Conservation (phyloP, 2,113 vertebrate genomes). For the Redunca redunca region DNA sequence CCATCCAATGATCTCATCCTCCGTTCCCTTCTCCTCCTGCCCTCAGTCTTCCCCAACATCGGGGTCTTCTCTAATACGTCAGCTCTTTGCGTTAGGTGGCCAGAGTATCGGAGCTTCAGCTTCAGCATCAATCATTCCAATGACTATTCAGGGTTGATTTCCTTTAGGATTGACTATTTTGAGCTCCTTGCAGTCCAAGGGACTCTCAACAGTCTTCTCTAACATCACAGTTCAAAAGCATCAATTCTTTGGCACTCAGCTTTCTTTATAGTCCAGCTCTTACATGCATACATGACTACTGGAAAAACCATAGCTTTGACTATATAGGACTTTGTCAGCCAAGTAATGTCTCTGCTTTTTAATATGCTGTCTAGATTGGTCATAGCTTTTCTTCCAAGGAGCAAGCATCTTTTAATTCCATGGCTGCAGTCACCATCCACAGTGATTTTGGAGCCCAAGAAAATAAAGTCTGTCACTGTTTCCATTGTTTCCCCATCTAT, state of each 20-base stretch:
- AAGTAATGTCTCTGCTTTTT: not conserved
- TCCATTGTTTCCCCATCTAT: not conserved
- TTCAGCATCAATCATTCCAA: not conserved
- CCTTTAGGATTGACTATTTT: not conserved
- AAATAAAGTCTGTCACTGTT: not conserved
- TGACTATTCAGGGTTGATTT: not conserved
- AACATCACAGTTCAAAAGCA: not conserved
- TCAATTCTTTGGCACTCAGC: not conserved
- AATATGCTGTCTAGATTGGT: not conserved
- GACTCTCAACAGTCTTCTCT: not conserved
- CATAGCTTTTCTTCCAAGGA: not conserved
- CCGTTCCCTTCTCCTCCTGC: not conserved
- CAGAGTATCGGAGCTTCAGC: not conserved
- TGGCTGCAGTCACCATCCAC: not conserved
- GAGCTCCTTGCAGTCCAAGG: not conserved
- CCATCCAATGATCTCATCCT: not conserved
- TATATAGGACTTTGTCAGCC: not conserved
- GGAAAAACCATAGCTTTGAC: not conserved
- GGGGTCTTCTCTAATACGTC: rapidly evolving
- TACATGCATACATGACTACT: not conserved
- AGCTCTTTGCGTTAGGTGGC: not conserved
- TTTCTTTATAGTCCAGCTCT: not conserved
- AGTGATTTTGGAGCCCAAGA: not conserved
- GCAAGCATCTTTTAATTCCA: not conserved
- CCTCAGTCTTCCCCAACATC: not conserved